Evolutionary conservation across 2,888 invertebrate species (phyloP).

Genomic region (Luperina nickerlii): DNA sequence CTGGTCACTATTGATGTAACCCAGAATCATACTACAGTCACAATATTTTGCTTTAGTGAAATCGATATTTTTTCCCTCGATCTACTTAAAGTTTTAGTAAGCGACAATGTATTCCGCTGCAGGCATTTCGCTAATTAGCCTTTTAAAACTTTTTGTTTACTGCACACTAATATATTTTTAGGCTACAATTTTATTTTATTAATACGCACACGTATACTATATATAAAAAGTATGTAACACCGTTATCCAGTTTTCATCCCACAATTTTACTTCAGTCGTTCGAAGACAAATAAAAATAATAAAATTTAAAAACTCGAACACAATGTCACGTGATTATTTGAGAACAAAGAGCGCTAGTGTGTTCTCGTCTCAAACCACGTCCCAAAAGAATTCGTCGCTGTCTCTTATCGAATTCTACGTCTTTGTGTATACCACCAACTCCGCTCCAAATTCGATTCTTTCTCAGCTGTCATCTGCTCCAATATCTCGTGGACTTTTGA

Average conservation of each 20-base stretch:
- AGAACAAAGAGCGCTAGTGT: conserved; percentile 53
- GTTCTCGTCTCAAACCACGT: conserved; percentile 50
- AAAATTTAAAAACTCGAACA: conserved; percentile 49
- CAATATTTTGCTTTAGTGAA: conserved; percentile 21
- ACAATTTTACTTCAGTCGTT: conserved; percentile 12
- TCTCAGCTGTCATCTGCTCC: conserved; percentile 82
- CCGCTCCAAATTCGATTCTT: conserved; percentile 80
- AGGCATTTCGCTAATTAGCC: background rate
- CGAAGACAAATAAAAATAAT: conserved; percentile 39
- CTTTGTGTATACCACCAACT: conserved; percentile 59
- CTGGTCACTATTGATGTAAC: conserved; percentile 6
- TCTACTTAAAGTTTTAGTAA: background rate
- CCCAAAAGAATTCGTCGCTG: conserved; percentile 69
- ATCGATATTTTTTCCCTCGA: background rate
- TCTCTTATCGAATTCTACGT: conserved; percentile 67
- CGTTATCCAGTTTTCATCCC: conserved; percentile 5
- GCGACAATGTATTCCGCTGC: background rate
- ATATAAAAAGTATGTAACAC: background rate
- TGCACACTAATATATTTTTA: background rate
- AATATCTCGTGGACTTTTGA: conserved; percentile 66
- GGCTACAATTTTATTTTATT: background rate
- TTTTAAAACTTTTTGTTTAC: background rate
- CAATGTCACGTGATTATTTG: conserved; percentile 40
- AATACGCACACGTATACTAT: background rate
- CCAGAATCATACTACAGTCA: conserved; percentile 20